Evolutionary conservation across 2,113 vertebrate species (phyloP).

Genomic region (Astur gentilis): DNA sequence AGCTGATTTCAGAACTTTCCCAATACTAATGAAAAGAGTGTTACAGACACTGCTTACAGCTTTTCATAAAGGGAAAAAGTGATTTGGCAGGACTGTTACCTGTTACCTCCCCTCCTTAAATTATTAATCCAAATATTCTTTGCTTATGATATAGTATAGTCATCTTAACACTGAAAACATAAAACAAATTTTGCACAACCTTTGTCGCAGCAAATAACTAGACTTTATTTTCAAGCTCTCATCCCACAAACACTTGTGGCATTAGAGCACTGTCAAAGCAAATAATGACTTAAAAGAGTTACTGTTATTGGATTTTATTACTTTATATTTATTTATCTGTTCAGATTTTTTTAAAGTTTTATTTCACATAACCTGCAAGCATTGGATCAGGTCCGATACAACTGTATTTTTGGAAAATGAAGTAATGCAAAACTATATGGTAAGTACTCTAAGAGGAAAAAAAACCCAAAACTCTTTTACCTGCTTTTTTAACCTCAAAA

Average conservation of each 20-base stretch:
- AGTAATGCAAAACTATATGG: not conserved
- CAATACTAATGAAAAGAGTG: not conserved
- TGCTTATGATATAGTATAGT: not conserved
- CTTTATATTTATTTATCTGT: not conserved
- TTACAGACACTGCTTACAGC: not conserved
- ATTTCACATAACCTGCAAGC: not conserved
- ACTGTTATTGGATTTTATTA: not conserved
- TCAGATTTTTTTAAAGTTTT: not conserved
- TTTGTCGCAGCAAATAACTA: not conserved
- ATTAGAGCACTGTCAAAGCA: not conserved
- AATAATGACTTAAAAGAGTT: not conserved
- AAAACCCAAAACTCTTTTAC: not conserved
- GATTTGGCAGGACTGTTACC: not conserved
- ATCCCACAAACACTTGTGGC: not conserved
- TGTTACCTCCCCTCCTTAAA: not conserved
- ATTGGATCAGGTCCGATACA: not conserved
- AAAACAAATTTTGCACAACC: not conserved
- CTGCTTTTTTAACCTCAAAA: not conserved
- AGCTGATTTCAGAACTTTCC: not conserved
- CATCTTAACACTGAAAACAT: not conserved
- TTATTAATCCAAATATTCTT: not conserved
- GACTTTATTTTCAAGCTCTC: not conserved
- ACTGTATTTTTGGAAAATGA: not conserved
- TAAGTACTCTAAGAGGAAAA: not conserved
- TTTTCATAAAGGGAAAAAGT: not conserved